Conservation (phyloP, 2,113 vertebrate genomes). For the Sinocyclocheilus anophthalmus region DNA sequence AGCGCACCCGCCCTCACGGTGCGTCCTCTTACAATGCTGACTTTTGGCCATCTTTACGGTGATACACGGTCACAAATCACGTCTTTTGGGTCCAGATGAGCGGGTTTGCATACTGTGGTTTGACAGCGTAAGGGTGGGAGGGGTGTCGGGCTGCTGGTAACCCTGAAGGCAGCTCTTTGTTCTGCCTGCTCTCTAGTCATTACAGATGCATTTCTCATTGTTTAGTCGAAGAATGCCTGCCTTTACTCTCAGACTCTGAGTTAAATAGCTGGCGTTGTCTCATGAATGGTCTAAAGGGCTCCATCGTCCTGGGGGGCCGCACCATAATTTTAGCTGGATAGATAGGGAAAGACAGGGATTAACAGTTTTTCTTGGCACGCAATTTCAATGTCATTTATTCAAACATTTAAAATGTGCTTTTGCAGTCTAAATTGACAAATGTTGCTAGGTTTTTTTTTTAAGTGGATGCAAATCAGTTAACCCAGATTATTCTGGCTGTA, state of each 20-base stretch:
- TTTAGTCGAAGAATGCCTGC: not conserved
- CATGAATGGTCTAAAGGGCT: not conserved
- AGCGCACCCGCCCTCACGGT: not conserved
- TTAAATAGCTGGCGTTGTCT: constrained; percentile 21
- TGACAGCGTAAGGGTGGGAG: not conserved
- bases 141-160: not conserved
- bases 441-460: not conserved
- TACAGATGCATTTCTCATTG: constrained; percentile 31
- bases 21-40: not conserved
- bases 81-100: not conserved
- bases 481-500: not conserved
- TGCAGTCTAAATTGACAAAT: not conserved
- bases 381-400: not conserved
- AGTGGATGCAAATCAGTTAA: not conserved
- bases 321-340: not conserved
- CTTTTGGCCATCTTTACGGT: not conserved
- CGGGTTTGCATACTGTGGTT: not conserved
- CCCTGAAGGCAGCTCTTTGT: constrained; percentile 33
- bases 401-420: not conserved
- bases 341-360: not conserved
- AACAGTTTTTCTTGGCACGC: not conserved
- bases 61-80: not conserved
- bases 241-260: not conserved
- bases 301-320: not conserved
- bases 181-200: not conserved